Evolutionary conservation across 37 sponge, comb jelly and placozoan species (phyloP), one percentile per base, ranked within the genome.

Genomic region (Crambe crambe): DNA sequence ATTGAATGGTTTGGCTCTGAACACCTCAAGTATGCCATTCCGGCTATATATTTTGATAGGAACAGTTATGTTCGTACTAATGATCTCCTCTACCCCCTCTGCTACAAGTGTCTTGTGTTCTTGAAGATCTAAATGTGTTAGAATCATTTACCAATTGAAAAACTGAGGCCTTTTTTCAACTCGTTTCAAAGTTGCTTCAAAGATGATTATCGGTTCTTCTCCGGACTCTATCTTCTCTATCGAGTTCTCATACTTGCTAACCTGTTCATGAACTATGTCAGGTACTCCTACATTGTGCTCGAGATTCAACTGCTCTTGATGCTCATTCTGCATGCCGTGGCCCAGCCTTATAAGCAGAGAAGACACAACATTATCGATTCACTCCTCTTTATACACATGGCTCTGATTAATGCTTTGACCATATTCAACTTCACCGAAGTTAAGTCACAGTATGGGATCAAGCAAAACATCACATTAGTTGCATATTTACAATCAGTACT

Each of bases 381-480:
- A 9, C 72, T 84, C 29, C 42, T 78, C 32, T 67, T 78, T 44
- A 25, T 34, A 12, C 42, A 78, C 56, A 12, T 78, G 21, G 69
- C 69, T 1, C 34, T 44, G 35, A 67, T 78, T 12, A 78, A 78
- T 43, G 69, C 68, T 1, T 12, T 78, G 18, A 30, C 79, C 2
- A 30, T 79, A 25, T 79, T 69, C 63, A 81, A 81, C 64, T 81
- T 42, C 37, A n/a, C n/a, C n/a, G n/a, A n/a, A n/a, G n/a, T n/a
- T n/a, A n/a, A n/a, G n/a, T n/a, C n/a, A n/a, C n/a, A n/a, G n/a
- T n/a, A n/a, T n/a, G n/a, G n/a, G n/a, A n/a, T n/a, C n/a, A n/a
- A n/a, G n/a, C n/a, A n/a, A n/a, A n/a, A n/a, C n/a, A n/a, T n/a
- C n/a, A n/a, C n/a, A n/a, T n/a, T n/a, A n/a, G n/a, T n/a, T n/a